phyloP scores from a whole-genome alignment of 2,113 vertebrate species.

The Cebus imitator region DNA sequence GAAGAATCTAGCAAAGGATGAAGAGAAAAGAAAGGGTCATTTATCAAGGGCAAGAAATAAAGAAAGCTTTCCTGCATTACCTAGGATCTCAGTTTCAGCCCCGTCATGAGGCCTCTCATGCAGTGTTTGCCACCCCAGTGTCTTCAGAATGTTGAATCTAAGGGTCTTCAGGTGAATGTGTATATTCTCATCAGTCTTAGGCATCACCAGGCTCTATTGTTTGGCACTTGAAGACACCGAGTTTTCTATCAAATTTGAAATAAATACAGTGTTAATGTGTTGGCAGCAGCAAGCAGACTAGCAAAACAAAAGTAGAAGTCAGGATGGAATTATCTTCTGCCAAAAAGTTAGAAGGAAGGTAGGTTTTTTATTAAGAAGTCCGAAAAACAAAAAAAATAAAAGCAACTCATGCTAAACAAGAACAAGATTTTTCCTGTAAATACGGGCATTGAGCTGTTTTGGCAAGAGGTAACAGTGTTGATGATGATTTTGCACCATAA shows the following conservation, averaged over 20 bases:
- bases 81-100: not conserved
- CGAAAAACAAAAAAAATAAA: not conserved
- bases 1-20: not conserved
- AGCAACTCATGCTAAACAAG: not conserved
- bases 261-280: not conserved
- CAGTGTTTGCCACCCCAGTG: not conserved
- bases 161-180: not conserved
- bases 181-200: not conserved
- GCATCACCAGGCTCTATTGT: fast-evolving
- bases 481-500: not conserved
- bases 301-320: not conserved
- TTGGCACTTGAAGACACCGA: not conserved
- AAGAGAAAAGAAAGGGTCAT: not conserved
- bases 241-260: not conserved
- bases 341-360: not conserved
- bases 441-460: not conserved
- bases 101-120: fast-evolving
- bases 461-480: not conserved
- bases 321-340: not conserved
- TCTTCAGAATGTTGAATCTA: not conserved
- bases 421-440: not conserved
- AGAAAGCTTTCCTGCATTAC: not conserved
- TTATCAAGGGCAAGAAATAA: not conserved
- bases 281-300: too few relatives aligned
- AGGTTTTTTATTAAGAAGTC: not conserved